These are phyloP conservation scores for Brachionus plicatilis DNA, from an alignment of 1,140 invertebrate species.

Conservation along the genomic window DNA sequence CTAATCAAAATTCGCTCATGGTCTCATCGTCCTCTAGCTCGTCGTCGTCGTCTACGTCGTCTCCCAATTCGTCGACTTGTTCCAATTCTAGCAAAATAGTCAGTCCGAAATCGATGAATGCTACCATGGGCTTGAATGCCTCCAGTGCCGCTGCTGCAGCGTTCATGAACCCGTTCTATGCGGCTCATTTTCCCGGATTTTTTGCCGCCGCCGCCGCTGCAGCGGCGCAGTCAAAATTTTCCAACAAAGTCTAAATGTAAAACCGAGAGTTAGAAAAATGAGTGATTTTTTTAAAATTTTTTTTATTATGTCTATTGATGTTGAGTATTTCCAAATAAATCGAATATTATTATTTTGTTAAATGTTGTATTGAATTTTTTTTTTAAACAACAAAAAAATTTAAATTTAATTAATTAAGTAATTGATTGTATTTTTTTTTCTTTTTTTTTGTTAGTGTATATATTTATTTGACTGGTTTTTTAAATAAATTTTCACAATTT, in stretches of 20 bases:
- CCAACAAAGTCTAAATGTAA: conserved; percentile 8
- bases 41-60: conserved; percentile 16
- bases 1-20: neutral
- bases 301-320: neutral
- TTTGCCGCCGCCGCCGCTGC: conserved; percentile 31
- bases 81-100: neutral
- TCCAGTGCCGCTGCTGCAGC: neutral
- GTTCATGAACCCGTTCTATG: conserved; percentile 36
- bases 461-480: neutral
- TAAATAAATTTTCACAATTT: neutral
- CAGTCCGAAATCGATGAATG: conserved; percentile 15
- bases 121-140: neutral
- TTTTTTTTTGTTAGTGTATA: neutral
- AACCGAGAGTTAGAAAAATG: neutral
- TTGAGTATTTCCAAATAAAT: neutral
- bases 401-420: neutral
- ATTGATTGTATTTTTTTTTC: neutral
- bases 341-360: neutral
- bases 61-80: neutral
- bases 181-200: conserved; percentile 35
- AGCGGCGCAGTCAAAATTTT: conserved; percentile 35
- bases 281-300: neutral
- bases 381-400: neutral
- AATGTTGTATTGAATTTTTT: neutral
- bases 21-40: conserved; percentile 33